A percentile compares a stretch with the other conserved stretches of the same genome.
Evolutionary conservation across 2,113 vertebrate genomes (phyloP).

Genomic region (Rhabdomys dilectus): DNA sequence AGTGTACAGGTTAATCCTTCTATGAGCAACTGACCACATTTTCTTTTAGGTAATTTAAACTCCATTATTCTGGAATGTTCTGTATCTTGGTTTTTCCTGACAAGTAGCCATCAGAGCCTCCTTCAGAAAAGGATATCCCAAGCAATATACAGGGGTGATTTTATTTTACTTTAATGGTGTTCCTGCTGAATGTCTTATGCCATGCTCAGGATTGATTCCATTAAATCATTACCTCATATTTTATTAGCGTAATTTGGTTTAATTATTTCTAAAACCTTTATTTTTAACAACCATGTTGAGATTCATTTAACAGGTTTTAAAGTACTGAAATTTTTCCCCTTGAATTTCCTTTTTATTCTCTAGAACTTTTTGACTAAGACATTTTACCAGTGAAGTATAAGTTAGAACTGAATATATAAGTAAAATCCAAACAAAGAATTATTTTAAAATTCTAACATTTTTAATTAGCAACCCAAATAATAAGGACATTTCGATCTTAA

Average conservation of each 20-base stretch:
- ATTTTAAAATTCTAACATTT: not conserved
- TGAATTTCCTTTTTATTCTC: not conserved
- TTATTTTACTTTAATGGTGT: slow-evolving; percentile 39
- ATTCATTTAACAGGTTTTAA: not conserved
- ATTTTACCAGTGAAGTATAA: not conserved
- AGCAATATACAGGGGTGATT: not conserved
- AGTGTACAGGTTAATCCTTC: not conserved
- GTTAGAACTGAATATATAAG: not conserved
- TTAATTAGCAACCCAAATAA: not conserved
- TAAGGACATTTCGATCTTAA: not conserved
- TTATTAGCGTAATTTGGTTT: slow-evolving; percentile 43
- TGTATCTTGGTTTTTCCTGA: not conserved
- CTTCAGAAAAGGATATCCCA: not conserved
- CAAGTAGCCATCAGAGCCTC: not conserved
- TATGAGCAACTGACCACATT: not conserved
- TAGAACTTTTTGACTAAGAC: not conserved
- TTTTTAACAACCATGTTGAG: slow-evolving; percentile 56
- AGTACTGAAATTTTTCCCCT: not conserved
- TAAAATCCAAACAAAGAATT: not conserved
- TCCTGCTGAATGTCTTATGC: not conserved
- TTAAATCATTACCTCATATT: not conserved
- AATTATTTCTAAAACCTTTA: slow-evolving; percentile 45
- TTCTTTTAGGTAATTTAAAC: not conserved
- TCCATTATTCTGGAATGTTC: not conserved
- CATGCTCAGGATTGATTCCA: not conserved